Evolutionary conservation across 35 echinoderm and acorn worm genomes (phyloP).

Genomic region (Hemicentrotus pulcherrimus): DNA sequence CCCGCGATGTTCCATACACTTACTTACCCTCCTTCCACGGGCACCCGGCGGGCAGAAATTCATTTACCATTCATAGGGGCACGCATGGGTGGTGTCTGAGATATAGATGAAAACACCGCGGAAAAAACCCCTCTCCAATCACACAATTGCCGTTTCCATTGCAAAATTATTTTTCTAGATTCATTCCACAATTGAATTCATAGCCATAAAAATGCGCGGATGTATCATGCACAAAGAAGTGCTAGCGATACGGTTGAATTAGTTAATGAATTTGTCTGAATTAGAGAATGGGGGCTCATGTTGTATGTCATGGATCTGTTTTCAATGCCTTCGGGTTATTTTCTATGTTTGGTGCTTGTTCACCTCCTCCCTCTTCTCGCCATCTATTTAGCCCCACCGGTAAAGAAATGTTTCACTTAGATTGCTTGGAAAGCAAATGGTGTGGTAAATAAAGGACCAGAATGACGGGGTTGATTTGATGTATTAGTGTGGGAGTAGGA

Average conservation of each 20-base stretch:
- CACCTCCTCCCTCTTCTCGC: neutral
- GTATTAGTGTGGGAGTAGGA: neutral
- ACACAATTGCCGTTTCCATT: constrained; percentile 34
- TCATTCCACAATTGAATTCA: constrained; percentile 23
- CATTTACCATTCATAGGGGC: constrained; percentile 45
- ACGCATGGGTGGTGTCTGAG: constrained; percentile 22
- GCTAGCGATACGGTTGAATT: neutral
- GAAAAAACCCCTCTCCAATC: neutral
- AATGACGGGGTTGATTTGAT: neutral
- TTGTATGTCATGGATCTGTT: constrained; percentile 4
- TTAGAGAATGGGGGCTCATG: neutral
- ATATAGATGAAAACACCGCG: neutral
- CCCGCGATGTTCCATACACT: constrained; percentile 15
- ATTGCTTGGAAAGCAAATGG: neutral
- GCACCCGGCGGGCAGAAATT: constrained; percentile 47
- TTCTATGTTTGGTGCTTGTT: neutral
- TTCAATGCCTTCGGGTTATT: neutral
- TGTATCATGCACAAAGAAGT: neutral
- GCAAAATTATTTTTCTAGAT: neutral
- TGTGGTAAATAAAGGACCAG: neutral
- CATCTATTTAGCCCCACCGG: neutral
- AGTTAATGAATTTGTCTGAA: constrained; percentile 19
- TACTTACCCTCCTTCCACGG: neutral
- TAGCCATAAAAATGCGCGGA: constrained; percentile 22
- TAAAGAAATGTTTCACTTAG: neutral